These are phyloP conservation scores for Oncorhynchus keta DNA, from an alignment of 2,113 vertebrate species.

Conservation along the genomic window DNA sequence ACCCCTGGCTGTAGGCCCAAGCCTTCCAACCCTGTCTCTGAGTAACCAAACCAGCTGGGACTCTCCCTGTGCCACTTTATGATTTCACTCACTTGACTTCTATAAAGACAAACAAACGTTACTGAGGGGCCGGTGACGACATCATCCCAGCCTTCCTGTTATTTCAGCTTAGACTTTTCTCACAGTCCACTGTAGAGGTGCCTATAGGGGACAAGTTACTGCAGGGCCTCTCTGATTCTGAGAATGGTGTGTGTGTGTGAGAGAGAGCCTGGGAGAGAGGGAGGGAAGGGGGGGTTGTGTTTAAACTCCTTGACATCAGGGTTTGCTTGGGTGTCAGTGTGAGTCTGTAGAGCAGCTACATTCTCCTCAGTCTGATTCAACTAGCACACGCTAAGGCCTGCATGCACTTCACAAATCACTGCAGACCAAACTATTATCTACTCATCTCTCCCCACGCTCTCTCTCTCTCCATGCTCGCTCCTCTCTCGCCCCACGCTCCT, in stretches of 20 bases:
- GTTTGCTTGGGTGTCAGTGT: constrained; percentile 9
- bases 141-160: constrained; percentile 23
- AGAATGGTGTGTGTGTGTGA: background rate
- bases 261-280: background rate
- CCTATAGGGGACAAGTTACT: background rate
- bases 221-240: background rate
- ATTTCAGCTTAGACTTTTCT: constrained; percentile 5
- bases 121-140: constrained; percentile 15
- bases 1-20: no score
- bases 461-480: no score
- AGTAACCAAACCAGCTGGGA: constrained; percentile 3
- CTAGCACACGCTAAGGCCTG: background rate
- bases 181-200: background rate
- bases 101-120: constrained; percentile 4
- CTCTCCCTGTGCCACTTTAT: constrained; percentile 18
- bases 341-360: constrained; percentile 4
- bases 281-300: background rate
- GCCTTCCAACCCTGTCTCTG: background rate
- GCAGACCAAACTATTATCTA: constrained; percentile 7
- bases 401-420: background rate
- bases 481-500: no score
- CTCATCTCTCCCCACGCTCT: background rate
- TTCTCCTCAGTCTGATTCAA: background rate
- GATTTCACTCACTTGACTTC: constrained; percentile 15
- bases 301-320: constrained; percentile 8